These are phyloP conservation scores for Chascanopsetta lugubris DNA, from an alignment of 2,113 vertebrate genomes.

Conservation along the genomic window DNA sequence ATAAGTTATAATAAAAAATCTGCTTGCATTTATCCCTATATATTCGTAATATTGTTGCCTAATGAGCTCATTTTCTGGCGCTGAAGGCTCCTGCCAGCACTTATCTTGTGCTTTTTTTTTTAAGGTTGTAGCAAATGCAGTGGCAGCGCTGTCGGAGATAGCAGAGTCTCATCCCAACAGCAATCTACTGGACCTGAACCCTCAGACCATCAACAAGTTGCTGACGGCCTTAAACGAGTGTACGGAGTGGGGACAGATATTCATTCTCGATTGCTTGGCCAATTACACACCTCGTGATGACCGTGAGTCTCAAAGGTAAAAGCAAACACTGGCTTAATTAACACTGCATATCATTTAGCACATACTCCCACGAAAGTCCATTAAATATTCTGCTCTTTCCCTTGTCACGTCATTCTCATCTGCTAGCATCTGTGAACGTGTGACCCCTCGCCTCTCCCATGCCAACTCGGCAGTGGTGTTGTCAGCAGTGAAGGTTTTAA, in stretches of 20 bases:
- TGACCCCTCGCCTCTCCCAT: constrained; percentile 94
- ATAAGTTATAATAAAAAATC: too few relatives aligned
- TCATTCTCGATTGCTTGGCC: constrained; percentile 97
- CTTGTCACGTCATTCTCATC: constrained; percentile 2
- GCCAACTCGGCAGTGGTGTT: constrained; percentile 98
- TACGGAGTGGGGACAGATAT: constrained; percentile 99
- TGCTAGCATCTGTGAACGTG: constrained; percentile 93
- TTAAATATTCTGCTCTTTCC: constrained; percentile 7
- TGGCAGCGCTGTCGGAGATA: constrained; percentile 96
- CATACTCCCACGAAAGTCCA: not conserved
- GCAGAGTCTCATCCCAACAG: constrained; percentile 98
- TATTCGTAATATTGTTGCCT: not conserved
- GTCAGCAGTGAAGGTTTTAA: constrained; percentile 96
- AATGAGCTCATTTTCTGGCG: too few relatives aligned
- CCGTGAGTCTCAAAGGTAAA: constrained; percentile 96
- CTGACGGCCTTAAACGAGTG: constrained; percentile 97
- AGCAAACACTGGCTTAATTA: not conserved
- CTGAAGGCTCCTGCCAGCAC: not conserved
- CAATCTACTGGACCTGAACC: constrained; percentile 96
- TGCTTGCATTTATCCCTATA: too few relatives aligned
- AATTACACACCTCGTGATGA: constrained; percentile 97
- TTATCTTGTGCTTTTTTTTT: constrained; percentile 21
- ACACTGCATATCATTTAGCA: not conserved
- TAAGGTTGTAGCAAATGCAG: constrained; percentile 96
- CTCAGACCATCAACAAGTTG: constrained; percentile 98